phyloP scores from a whole-genome alignment of 1,140 invertebrate species.

The Coptotermes formosanus region DNA sequence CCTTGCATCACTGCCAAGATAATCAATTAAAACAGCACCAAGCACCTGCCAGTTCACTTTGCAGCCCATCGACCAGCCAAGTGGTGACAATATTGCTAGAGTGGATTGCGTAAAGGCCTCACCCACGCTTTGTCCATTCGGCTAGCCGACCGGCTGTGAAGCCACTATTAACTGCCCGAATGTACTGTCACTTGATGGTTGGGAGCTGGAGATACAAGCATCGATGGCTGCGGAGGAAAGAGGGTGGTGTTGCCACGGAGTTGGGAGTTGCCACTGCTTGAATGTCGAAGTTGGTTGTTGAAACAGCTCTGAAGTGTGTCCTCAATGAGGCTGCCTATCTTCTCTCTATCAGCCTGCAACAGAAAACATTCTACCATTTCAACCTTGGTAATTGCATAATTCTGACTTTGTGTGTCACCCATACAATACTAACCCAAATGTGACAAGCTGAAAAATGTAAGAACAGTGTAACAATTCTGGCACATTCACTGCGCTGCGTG shows the following conservation, averaged over 20 bases:
- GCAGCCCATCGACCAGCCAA: neutral
- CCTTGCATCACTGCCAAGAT: neutral
- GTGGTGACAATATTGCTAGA: neutral
- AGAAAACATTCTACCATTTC: slow-evolving; percentile 34
- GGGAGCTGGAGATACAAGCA: neutral
- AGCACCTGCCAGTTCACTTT: neutral
- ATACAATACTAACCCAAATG: too few relatives aligned
- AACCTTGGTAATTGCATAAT: slow-evolving; percentile 17
- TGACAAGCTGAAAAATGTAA: too few relatives aligned
- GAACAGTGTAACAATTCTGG: too few relatives aligned
- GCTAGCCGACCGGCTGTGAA: slow-evolving; percentile 3
- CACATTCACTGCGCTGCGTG: too few relatives aligned
- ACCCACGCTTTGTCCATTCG: neutral
- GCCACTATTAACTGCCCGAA: slow-evolving; percentile 29
- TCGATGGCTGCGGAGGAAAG: neutral
- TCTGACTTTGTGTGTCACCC: too few relatives aligned
- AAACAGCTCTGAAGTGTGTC: slow-evolving; percentile 63
- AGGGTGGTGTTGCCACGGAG: neutral
- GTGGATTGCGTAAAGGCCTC: neutral
- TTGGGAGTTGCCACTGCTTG: neutral
- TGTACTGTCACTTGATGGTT: neutral
- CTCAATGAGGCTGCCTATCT: slow-evolving; percentile 69
- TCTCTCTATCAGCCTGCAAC: slow-evolving; percentile 64
- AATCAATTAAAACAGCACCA: neutral
- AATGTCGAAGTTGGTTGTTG: slow-evolving; percentile 36